phyloP scores from a whole-genome alignment of 1,140 invertebrate genomes.

The Macrosteles quadrilineatus region DNA sequence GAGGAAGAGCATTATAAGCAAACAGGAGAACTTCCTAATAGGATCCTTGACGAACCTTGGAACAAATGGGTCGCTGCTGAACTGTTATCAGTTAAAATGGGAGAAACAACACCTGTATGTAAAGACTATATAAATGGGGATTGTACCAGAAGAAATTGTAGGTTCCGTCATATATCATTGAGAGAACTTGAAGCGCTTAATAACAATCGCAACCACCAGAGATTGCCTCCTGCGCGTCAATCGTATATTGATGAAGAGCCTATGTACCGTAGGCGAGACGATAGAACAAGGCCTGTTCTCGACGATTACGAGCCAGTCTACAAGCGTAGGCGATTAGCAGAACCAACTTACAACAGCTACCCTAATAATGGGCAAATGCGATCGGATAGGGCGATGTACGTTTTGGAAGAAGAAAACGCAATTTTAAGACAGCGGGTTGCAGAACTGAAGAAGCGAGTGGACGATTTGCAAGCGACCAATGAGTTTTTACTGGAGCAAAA shows the following conservation, averaged over 20 bases:
- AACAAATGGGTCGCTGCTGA: slow-evolving; percentile 28
- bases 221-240: neutral
- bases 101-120: slow-evolving; percentile 17
- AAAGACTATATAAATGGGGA: slow-evolving; percentile 18
- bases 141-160: slow-evolving; percentile 13
- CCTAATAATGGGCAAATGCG: slow-evolving; percentile 34
- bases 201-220: neutral
- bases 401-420: slow-evolving; percentile 74
- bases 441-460: slow-evolving; percentile 69
- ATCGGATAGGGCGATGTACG: slow-evolving; percentile 36
- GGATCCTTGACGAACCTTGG: slow-evolving; percentile 8
- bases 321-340: neutral
- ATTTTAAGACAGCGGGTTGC: slow-evolving; percentile 71
- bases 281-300: neutral
- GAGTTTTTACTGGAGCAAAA: slow-evolving; percentile 82
- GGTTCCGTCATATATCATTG: slow-evolving; percentile 20
- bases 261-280: slow-evolving; percentile 7
- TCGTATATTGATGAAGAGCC: neutral
- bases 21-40: slow-evolving; percentile 64
- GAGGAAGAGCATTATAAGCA: slow-evolving; percentile 75
- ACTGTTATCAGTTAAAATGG: neutral
- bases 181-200: slow-evolving; percentile 1
- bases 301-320: slow-evolving; percentile 12
- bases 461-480: slow-evolving; percentile 61
- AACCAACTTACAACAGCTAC: neutral